Conservation (phyloP, 1,140 invertebrate genomes). For the Limonius californicus region DNA sequence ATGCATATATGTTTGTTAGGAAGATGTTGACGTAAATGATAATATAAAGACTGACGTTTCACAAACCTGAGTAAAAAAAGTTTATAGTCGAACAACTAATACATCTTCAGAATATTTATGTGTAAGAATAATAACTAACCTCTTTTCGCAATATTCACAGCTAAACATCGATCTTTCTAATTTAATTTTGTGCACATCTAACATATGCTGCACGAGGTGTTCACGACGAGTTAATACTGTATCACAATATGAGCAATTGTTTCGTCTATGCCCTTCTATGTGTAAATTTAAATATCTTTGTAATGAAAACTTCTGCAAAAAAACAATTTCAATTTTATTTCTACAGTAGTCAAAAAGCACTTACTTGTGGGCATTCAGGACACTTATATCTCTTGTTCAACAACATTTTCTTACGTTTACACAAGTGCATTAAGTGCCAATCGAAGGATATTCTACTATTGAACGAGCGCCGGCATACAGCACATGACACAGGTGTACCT, state of each 20-base stretch:
- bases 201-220: conserved; percentile 45
- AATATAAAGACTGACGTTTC: conserved; percentile 42
- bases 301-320: conserved; percentile 40
- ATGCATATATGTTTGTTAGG: conserved; percentile 44
- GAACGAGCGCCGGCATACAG: conserved; percentile 20
- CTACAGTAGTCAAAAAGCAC: background rate
- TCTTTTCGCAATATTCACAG: conserved; percentile 40
- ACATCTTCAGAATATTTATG: too few relatives aligned
- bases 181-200: conserved; percentile 38
- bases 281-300: conserved; percentile 46
- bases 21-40: conserved; percentile 44
- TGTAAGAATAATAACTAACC: conserved; percentile 41
- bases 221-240: conserved; percentile 46
- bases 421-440: conserved; percentile 23
- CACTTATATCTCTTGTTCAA: conserved; percentile 18
- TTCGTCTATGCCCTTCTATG: conserved; percentile 46
- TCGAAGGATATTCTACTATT: conserved; percentile 19
- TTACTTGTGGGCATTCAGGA: conserved; percentile 20
- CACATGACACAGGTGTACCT: conserved; percentile 23
- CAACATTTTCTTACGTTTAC: conserved; percentile 1
- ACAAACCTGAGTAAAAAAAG: conserved; percentile 37
- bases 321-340: background rate
- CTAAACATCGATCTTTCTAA: conserved; percentile 21
- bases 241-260: conserved; percentile 46
- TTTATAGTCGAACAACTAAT: too few relatives aligned